Percentiles rank a stretch among this genome's conserved stretches.
Conservation (phyloP, 2,888 invertebrate species). For the Pteria penguin region DNA sequence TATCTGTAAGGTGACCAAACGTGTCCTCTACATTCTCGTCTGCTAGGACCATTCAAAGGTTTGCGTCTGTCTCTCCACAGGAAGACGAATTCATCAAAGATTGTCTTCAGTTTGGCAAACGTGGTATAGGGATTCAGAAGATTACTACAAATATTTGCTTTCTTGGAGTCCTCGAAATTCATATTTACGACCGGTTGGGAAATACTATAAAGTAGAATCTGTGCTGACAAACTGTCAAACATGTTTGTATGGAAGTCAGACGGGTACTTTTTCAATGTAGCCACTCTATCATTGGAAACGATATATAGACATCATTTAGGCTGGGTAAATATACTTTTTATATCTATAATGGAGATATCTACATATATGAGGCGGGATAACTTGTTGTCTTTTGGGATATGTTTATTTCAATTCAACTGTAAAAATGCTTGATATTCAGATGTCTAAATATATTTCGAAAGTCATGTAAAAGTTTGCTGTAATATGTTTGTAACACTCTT, state of each 20-base stretch:
- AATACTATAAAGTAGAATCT: conserved; percentile 23
- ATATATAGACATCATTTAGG: background rate
- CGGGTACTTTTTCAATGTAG: conserved; percentile 10
- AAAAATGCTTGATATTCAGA: too few relatives aligned
- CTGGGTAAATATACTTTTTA: too few relatives aligned
- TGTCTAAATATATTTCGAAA: too few relatives aligned
- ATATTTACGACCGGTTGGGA: conserved; percentile 46
- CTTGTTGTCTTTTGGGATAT: background rate
- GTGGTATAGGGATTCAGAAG: conserved; percentile 39
- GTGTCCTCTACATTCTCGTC: conserved; percentile 20
- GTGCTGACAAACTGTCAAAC: conserved; percentile 42
- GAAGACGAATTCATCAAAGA: conserved; percentile 27
- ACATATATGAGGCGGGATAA: too few relatives aligned
- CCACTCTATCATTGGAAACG: conserved; percentile 17
- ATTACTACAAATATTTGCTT: background rate
- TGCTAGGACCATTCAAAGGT: conserved; percentile 28
- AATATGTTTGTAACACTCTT: too few relatives aligned
- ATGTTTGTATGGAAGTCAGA: conserved; percentile 33
- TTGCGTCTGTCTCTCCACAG: conserved; percentile 7
- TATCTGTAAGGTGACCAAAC: conserved; percentile 33
- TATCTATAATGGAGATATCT: too few relatives aligned
- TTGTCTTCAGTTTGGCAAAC: conserved; percentile 33
- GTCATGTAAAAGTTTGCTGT: too few relatives aligned
- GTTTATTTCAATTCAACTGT: background rate
- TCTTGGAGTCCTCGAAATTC: conserved; percentile 33